Percentiles rank a stretch among this genome's conserved stretches.
These are phyloP conservation scores for Pristionchus mayeri DNA, from an alignment of 2,888 invertebrate genomes.

Conservation along the genomic window DNA sequence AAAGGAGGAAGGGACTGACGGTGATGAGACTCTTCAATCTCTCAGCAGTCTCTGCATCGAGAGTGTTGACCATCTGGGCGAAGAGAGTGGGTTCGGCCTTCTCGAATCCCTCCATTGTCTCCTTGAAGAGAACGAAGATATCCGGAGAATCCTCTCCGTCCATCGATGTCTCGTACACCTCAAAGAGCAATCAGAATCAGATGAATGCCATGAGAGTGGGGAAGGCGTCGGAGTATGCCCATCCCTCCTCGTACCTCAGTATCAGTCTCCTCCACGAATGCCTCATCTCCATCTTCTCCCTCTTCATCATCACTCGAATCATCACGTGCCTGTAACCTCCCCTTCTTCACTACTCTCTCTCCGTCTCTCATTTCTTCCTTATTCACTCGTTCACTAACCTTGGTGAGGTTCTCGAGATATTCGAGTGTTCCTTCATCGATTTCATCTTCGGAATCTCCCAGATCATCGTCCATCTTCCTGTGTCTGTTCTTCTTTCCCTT, in stretches of 20 bases:
- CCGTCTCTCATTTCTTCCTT: not conserved
- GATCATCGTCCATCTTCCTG: constrained; percentile 47
- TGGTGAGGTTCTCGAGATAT: constrained; percentile 47
- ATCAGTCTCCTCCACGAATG: constrained; percentile 46
- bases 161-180: constrained; percentile 45
- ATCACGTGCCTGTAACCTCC: not conserved
- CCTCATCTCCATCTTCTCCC: constrained; percentile 42
- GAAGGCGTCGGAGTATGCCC: too few relatives aligned
- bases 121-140: constrained; percentile 50
- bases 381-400: not conserved
- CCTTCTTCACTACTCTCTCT: not conserved
- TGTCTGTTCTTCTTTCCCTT: constrained; percentile 49
- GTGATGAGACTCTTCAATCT: constrained; percentile 46
- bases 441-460: constrained; percentile 49
- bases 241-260: constrained; percentile 31
- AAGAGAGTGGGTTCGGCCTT: constrained; percentile 42
- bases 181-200: not conserved
- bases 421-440: constrained; percentile 49
- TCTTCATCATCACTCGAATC: constrained; percentile 42
- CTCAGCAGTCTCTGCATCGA: constrained; percentile 31
- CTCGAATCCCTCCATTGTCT: constrained; percentile 50
- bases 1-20: not conserved
- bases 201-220: too few relatives aligned
- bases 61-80: constrained; percentile 48
- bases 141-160: constrained; percentile 45